phyloP scores from a whole-genome alignment of 2,113 vertebrate species.

The Ceratotherium simum region DNA sequence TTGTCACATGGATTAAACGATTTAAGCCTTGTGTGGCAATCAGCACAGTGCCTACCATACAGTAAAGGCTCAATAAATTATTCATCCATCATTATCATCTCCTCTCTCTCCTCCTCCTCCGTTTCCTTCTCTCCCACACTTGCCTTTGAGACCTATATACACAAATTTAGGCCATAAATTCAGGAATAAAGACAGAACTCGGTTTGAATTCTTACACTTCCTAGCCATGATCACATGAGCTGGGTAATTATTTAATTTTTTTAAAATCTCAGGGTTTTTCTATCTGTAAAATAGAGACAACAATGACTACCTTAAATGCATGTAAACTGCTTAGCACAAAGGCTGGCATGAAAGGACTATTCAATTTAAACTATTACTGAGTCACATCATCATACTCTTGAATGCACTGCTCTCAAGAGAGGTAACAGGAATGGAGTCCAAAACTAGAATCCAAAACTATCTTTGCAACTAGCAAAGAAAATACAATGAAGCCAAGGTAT shows the following conservation, averaged over 20 bases:
- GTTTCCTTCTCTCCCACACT: neutral
- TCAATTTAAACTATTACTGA: neutral
- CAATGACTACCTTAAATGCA: neutral
- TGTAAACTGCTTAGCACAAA: neutral
- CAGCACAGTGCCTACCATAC: neutral
- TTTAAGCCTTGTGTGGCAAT: neutral
- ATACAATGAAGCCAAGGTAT: neutral
- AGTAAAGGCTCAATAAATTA: neutral
- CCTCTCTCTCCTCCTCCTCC: neutral
- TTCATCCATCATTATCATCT: neutral
- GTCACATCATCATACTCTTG: neutral
- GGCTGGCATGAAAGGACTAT: neutral
- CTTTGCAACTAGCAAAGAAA: slow-evolving; percentile 18
- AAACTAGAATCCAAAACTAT: neutral
- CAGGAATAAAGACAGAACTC: neutral
- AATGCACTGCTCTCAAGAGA: neutral
- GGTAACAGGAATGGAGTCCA: neutral
- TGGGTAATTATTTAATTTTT: neutral
- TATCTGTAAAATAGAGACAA: neutral
- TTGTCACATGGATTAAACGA: neutral
- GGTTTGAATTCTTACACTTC: slow-evolving; percentile 18
- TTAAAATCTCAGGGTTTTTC: slow-evolving; percentile 12
- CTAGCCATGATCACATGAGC: neutral
- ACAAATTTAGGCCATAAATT: neutral
- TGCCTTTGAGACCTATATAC: neutral